Conservation (phyloP, 2,113 vertebrate species). For the Dromiciops gliroides region DNA sequence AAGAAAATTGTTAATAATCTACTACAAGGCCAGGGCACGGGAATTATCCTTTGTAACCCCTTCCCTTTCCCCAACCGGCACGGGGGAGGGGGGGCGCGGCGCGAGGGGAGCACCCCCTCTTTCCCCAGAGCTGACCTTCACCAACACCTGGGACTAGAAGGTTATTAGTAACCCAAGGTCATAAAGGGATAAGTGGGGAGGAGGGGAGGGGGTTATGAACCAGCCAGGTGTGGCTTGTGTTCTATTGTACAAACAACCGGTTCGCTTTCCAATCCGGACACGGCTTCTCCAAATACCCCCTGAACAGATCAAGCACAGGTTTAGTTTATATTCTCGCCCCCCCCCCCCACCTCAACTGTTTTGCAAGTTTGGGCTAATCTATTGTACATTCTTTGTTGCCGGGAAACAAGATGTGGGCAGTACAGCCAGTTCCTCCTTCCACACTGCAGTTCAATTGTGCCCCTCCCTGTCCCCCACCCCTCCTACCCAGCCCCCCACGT, state of each 20-base stretch:
- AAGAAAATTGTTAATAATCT: constrained; percentile 85
- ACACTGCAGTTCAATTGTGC: constrained; percentile 56
- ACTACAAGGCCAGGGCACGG: constrained; percentile 81
- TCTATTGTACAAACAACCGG: constrained; percentile 48
- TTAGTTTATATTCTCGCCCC: neutral
- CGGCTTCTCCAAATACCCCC: constrained; percentile 22
- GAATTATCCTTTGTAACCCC: constrained; percentile 74
- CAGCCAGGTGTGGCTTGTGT: neutral
- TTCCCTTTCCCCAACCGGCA: constrained; percentile 75
- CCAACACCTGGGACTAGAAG: constrained; percentile 76
- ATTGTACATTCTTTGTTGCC: constrained; percentile 31
- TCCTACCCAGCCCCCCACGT: constrained; percentile 44
- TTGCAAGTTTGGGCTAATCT: constrained; percentile 54
- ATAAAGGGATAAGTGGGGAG: constrained; percentile 38
- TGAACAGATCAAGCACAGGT: constrained; percentile 43
- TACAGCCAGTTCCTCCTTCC: constrained; percentile 69
- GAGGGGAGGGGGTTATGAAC: constrained; percentile 54
- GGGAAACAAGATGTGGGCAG: constrained; percentile 47
- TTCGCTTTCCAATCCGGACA: constrained; percentile 47
- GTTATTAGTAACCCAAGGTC: constrained; percentile 72
- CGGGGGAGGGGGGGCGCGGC: constrained; percentile 71
- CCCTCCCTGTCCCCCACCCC: constrained; percentile 46
- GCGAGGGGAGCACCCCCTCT: neutral
- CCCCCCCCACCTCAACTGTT: neutral
- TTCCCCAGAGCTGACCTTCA: constrained; percentile 78